Conservation (phyloP, 2,113 vertebrate genomes). For the Verasper variegatus region DNA sequence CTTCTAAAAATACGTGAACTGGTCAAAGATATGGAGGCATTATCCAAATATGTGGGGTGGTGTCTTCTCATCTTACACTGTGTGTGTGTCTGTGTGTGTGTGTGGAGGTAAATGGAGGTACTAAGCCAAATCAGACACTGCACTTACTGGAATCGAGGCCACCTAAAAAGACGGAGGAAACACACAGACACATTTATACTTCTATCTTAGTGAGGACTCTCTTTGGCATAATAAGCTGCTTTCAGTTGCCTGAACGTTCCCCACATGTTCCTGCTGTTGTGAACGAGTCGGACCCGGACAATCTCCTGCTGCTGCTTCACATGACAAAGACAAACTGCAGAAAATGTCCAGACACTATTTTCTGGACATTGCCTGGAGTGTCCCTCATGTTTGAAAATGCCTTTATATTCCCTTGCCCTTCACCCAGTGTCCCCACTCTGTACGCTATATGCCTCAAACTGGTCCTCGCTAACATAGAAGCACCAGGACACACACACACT, state of each 20-base stretch:
- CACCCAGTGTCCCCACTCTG: not conserved
- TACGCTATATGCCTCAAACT: not conserved
- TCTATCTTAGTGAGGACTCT: not conserved
- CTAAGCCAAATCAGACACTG: slow-evolving; percentile 47
- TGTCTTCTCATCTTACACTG: slow-evolving; percentile 25
- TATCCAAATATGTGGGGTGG: slow-evolving; percentile 50
- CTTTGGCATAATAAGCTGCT: not conserved
- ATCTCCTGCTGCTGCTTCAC: no score
- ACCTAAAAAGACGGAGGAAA: slow-evolving; percentile 63
- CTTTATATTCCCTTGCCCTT: no score
- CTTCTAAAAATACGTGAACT: slow-evolving; percentile 74
- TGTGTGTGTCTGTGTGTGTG: slow-evolving; percentile 10
- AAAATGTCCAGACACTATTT: no score
- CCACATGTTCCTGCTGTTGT: no score
- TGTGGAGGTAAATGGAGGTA: slow-evolving; percentile 38
- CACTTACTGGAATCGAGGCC: slow-evolving; percentile 69
- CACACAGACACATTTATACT: not conserved
- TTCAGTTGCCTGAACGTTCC: no score
- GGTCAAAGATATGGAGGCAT: slow-evolving; percentile 62
- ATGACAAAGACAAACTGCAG: no score
- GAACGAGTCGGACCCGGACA: no score
- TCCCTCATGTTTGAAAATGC: no score
- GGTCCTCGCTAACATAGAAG: not conserved
- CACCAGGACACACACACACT: not conserved
- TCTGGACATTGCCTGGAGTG: no score